Evolutionary conservation across 2,888 invertebrate species (phyloP).

Genomic region (Phorcus lineatus): DNA sequence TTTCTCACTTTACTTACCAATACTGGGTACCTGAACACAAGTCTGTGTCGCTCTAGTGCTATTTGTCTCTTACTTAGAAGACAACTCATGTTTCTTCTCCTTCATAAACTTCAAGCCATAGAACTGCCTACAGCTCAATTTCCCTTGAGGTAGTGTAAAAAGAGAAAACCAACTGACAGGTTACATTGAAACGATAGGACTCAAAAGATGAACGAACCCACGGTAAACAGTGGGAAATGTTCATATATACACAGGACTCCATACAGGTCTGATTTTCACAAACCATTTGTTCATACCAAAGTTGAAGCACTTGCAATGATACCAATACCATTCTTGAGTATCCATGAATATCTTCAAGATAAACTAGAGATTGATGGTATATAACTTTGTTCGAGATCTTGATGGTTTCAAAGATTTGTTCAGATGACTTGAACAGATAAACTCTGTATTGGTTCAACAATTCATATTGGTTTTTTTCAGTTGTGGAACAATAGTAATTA

Average conservation of each 20-base stretch:
- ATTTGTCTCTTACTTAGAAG: not conserved
- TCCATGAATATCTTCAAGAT: too few species aligned
- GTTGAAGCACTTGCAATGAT: too few species aligned
- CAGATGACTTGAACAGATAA: too few species aligned
- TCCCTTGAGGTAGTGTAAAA: not conserved
- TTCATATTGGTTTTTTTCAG: too few species aligned
- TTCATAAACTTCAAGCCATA: not conserved
- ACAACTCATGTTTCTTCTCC: not conserved
- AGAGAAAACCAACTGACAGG: not conserved
- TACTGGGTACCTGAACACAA: not conserved
- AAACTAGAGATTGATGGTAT: too few species aligned
- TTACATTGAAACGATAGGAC: not conserved
- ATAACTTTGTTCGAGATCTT: too few species aligned
- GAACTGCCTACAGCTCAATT: not conserved
- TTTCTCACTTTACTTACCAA: not conserved
- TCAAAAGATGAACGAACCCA: not conserved
- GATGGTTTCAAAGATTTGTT: too few species aligned
- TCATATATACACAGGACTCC: not conserved
- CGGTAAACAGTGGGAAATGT: not conserved
- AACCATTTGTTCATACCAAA: slow-evolving; percentile 9
- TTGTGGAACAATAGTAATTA: too few species aligned
- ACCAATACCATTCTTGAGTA: too few species aligned
- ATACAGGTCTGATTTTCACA: not conserved
- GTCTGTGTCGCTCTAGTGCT: not conserved
- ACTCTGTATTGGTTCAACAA: too few species aligned